Percentiles rank a stretch among this genome's conserved stretches.
These are phyloP conservation scores for Oceanites oceanicus DNA, from an alignment of 2,113 vertebrate genomes.

Conservation along the genomic window DNA sequence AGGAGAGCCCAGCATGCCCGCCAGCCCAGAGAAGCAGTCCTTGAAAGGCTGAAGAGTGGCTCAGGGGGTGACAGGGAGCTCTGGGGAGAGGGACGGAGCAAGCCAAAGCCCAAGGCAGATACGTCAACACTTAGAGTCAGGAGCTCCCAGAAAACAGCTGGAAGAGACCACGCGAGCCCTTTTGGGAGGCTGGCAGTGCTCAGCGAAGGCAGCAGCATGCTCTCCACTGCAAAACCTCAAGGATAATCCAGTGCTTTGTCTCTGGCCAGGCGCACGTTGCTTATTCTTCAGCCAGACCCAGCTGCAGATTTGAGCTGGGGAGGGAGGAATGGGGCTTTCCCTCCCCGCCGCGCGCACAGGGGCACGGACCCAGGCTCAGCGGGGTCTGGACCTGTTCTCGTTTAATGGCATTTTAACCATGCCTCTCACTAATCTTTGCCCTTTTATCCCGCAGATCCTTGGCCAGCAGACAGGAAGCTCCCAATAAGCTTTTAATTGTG, in stretches of 20 bases:
- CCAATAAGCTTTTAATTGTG: not conserved
- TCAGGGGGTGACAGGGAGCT: not conserved
- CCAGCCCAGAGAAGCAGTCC: not conserved
- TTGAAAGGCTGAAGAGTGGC: not conserved
- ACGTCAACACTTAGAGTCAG: not conserved
- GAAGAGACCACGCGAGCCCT: not conserved
- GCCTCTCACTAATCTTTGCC: not conserved
- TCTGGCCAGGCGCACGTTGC: rapidly evolving
- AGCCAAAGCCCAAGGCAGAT: not conserved
- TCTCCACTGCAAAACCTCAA: not conserved
- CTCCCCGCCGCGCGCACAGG: rapidly evolving
- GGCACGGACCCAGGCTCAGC: not conserved
- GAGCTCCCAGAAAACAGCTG: not conserved
- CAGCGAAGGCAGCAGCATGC: not conserved
- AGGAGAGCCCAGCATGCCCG: not conserved
- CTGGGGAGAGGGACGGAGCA: not conserved
- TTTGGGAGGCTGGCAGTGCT: not conserved
- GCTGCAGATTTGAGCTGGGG: not conserved
- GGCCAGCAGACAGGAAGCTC: not conserved
- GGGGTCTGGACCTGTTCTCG: not conserved
- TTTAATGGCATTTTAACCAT: not conserved
- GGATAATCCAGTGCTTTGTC: not conserved
- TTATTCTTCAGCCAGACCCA: not conserved
- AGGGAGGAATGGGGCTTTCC: not conserved
- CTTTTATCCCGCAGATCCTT: not conserved